Conservation (phyloP, 2,113 vertebrate species). For the Notothenia coriiceps region DNA sequence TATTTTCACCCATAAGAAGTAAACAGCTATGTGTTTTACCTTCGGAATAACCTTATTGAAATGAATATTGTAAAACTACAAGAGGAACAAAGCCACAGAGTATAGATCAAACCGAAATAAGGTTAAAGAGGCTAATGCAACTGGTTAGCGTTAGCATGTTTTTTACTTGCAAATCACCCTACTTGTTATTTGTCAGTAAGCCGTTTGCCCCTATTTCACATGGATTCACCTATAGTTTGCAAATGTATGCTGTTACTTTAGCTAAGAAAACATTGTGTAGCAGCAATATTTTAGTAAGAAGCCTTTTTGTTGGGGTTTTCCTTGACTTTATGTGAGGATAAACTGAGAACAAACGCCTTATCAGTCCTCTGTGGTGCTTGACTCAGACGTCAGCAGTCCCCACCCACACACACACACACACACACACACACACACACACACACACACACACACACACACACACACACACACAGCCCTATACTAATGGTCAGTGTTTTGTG, state of each 20-base stretch:
- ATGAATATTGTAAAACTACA: too few species aligned
- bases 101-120: not conserved
- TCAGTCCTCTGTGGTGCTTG: conserved; percentile 63
- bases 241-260: not conserved
- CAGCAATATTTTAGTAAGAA: not conserved
- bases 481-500: conserved; percentile 34
- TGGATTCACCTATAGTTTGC: not conserved
- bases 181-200: not conserved
- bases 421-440: too few species aligned
- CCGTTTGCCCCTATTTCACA: not conserved
- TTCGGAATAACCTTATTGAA: too few species aligned
- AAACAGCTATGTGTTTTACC: too few species aligned
- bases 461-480: not conserved
- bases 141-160: not conserved
- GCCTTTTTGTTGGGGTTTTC: not conserved
- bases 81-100: too few species aligned
- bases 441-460: too few species aligned
- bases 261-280: not conserved
- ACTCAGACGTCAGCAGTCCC: conserved; percentile 50
- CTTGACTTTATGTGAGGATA: conserved; percentile 2
- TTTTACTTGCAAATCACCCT: not conserved
- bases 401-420: too few species aligned
- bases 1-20: not conserved
- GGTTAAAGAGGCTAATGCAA: not conserved
- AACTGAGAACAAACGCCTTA: conserved; percentile 35